Conservation (phyloP, 2,888 invertebrate species). For the Ectobius pallidus region DNA sequence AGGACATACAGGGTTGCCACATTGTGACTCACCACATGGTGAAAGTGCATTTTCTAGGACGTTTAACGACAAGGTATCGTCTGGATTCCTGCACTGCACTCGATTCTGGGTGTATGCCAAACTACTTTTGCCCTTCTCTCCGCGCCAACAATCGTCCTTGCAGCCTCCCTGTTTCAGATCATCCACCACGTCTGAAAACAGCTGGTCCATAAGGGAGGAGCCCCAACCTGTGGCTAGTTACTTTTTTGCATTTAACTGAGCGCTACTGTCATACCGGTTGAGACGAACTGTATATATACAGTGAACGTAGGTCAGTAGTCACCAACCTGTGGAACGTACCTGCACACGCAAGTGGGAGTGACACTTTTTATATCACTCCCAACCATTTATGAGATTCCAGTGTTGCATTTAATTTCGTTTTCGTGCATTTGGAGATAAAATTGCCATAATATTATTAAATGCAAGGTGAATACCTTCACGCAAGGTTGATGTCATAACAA, state of each 20-base stretch:
- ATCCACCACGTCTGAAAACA: not conserved
- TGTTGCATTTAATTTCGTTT: no score
- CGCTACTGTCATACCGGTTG: not conserved
- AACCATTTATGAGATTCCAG: no score
- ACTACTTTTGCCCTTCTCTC: not conserved
- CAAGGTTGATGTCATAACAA: no score
- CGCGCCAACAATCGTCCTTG: not conserved
- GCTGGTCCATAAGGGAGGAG: not conserved
- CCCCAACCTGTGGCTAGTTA: not conserved
- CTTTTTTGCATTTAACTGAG: not conserved
- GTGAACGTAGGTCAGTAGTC: slow-evolving; percentile 15
- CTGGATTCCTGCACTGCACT: slow-evolving; percentile 8
- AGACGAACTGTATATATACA: no score
- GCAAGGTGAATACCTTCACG: no score
- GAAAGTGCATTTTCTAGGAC: slow-evolving; percentile 21
- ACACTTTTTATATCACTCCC: no score
- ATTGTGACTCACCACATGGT: not conserved
- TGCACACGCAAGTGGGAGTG: not conserved
- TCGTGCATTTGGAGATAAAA: no score
- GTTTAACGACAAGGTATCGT: not conserved
- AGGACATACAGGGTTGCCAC: slow-evolving; percentile 1
- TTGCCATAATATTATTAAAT: no score
- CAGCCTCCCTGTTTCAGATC: not conserved
- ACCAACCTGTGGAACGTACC: not conserved
- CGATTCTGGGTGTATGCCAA: slow-evolving; percentile 13